Evolutionary conservation across 2,113 vertebrate species (phyloP).

Genomic region (Octodon degus): DNA sequence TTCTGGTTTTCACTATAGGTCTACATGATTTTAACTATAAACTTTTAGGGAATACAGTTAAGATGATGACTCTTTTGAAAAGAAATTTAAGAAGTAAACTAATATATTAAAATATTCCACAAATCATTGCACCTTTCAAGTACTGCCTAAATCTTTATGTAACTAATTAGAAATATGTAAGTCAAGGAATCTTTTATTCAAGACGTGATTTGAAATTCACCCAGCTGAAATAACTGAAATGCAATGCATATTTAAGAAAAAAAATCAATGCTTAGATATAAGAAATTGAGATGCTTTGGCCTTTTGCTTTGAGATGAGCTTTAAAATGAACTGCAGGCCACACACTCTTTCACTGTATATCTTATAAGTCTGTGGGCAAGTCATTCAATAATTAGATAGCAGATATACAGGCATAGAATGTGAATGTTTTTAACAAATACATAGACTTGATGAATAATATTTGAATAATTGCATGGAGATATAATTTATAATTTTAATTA

Average conservation of each 20-base stretch:
- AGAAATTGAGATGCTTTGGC: background rate
- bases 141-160: background rate
- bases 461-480: background rate
- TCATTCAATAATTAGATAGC: background rate
- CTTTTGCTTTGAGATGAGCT: background rate
- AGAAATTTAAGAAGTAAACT: background rate
- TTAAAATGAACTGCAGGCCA: background rate
- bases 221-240: background rate
- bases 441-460: background rate
- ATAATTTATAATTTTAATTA: background rate
- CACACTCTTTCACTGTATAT: background rate
- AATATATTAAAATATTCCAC: background rate
- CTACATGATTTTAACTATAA: background rate
- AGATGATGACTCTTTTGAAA: background rate
- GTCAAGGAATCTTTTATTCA: background rate
- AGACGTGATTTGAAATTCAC: background rate
- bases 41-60: background rate
- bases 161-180: background rate
- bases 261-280: background rate
- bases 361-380: background rate
- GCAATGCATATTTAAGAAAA: background rate
- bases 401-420: background rate
- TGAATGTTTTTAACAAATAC: background rate
- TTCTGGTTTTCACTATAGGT: slow-evolving; percentile 23
- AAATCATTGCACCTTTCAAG: background rate